A percentile compares a stretch with the other conserved stretches of the same genome.
phyloP scores from a whole-genome alignment of 2,113 vertebrate genomes.

The Phyllostomus hastatus region DNA sequence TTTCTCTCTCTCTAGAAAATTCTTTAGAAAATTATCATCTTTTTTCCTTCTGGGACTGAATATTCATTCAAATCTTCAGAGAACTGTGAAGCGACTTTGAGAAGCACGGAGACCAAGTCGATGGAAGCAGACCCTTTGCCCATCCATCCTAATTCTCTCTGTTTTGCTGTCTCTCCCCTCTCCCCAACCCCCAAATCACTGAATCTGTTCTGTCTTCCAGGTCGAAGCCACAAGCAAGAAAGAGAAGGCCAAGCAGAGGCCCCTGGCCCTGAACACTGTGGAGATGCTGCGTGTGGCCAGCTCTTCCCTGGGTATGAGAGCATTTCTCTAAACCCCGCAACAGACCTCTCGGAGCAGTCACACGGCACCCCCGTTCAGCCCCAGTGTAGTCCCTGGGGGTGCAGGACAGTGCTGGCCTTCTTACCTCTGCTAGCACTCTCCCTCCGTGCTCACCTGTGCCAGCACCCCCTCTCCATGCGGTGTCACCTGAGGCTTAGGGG shows the following conservation, averaged over 20 bases:
- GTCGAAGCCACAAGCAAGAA: constrained; percentile 95
- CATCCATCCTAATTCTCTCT: neutral
- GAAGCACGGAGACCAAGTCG: neutral
- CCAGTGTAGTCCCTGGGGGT: neutral
- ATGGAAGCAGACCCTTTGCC: neutral
- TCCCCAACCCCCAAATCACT: too few species aligned
- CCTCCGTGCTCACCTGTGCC: neutral
- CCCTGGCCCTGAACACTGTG: constrained; percentile 95
- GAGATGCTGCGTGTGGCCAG: constrained; percentile 98
- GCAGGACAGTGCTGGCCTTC: accelerated
- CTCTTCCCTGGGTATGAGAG: constrained; percentile 89
- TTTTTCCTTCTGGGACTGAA: neutral
- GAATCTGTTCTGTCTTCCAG: constrained; percentile 76
- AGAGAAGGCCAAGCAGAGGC: constrained; percentile 96
- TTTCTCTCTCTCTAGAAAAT: neutral
- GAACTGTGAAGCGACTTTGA: neutral
- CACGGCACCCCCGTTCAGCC: accelerated
- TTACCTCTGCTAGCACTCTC: neutral
- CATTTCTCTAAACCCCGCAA: neutral
- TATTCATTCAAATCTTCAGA: neutral
- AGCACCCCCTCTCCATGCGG: neutral
- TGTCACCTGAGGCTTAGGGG: neutral
- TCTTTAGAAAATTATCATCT: neutral
- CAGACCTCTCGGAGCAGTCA: neutral
- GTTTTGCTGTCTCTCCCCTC: accelerated